Percentiles rank a stretch among this genome's conserved stretches.
phyloP scores from a whole-genome alignment of 2,113 vertebrate species.

The Synodontis membranacea region DNA sequence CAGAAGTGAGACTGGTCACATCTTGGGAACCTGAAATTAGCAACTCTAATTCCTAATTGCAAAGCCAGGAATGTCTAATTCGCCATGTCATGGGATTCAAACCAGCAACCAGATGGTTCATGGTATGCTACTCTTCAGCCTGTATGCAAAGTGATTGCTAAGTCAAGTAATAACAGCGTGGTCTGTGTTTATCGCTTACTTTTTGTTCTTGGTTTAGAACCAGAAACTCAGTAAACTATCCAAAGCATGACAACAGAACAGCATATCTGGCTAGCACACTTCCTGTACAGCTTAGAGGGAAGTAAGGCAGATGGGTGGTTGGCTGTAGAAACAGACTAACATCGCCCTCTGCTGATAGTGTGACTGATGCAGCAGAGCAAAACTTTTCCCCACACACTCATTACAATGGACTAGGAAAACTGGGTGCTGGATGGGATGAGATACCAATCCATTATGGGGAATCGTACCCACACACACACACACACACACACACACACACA shows the following conservation, averaged over 20 bases:
- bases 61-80: not conserved
- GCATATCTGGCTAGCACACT: constrained; percentile 33
- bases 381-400: constrained; percentile 18
- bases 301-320: not conserved
- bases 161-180: not conserved
- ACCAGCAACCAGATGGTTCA: not conserved
- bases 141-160: not conserved
- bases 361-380: not conserved
- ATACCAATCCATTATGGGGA: not conserved
- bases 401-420: not conserved
- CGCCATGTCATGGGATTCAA: not conserved
- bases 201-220: constrained; percentile 1
- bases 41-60: not conserved
- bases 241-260: constrained; percentile 15
- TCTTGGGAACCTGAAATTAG: not conserved
- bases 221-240: constrained; percentile 12
- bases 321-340: not conserved
- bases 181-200: not conserved
- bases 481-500: not conserved
- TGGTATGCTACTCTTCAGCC: not conserved
- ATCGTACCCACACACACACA: not conserved
- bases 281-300: constrained; percentile 17
- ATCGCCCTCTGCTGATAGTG: constrained; percentile 62
- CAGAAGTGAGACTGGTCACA: not conserved
- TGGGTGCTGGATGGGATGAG: not conserved